Conservation (phyloP, 2,113 vertebrate species). For the Gymnocephalus cernua region DNA sequence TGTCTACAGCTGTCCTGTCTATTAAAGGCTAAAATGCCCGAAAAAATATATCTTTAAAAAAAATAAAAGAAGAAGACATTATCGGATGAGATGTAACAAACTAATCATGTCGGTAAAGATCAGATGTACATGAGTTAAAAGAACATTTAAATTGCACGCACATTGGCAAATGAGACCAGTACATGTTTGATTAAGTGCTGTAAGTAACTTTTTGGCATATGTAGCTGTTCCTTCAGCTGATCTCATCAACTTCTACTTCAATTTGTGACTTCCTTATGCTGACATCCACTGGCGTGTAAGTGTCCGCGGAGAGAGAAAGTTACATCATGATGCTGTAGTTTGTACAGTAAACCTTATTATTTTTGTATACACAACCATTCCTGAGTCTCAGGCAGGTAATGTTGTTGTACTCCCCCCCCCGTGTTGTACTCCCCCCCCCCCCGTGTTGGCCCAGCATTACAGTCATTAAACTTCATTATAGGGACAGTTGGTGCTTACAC, state of each 20-base stretch:
- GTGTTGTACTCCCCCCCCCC: no score
- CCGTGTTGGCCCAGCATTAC: slow-evolving; percentile 63
- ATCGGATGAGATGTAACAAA: not conserved
- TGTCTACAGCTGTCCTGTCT: no score
- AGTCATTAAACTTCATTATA: slow-evolving; percentile 83
- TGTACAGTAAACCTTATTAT: slow-evolving; percentile 48
- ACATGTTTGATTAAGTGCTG: not conserved
- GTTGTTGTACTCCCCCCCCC: slow-evolving; percentile 21
- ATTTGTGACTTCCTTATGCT: slow-evolving; percentile 1
- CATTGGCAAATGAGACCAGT: not conserved
- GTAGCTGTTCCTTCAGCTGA: not conserved
- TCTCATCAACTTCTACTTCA: slow-evolving; percentile 2
- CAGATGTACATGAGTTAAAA: not conserved
- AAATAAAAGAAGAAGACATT: no score
- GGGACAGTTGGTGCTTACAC: slow-evolving; percentile 74
- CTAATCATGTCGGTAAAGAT: not conserved
- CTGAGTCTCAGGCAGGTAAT: slow-evolving; percentile 48
- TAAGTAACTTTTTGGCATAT: not conserved
- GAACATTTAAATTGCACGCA: no score
- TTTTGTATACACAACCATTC: slow-evolving; percentile 33
- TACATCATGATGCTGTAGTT: slow-evolving; percentile 33
- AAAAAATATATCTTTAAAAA: no score
- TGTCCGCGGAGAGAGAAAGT: not conserved
- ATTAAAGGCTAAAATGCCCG: no score
- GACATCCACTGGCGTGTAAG: not conserved